phyloP scores from a whole-genome alignment of 2,113 vertebrate genomes.

The Rhineura floridana region DNA sequence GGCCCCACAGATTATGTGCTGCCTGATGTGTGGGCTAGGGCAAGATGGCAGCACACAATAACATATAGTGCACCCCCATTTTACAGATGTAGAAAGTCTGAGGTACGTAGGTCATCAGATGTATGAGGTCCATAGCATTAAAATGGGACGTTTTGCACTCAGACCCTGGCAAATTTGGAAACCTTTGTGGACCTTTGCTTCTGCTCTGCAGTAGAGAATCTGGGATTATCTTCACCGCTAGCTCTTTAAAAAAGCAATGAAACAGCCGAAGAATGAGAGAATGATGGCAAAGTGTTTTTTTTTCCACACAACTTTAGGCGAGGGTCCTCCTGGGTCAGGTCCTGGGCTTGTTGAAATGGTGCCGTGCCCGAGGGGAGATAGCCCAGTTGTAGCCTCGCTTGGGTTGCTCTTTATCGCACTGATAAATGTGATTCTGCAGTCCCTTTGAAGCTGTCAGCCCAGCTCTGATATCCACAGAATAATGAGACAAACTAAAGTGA shows the following conservation, averaged over 20 bases:
- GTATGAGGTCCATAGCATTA: neutral
- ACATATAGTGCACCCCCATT: neutral
- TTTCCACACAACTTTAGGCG: neutral
- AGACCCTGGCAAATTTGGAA: too few species aligned
- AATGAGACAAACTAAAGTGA: neutral
- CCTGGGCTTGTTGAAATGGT: constrained; percentile 1
- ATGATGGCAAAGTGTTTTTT: neutral
- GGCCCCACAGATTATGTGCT: neutral
- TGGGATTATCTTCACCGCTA: neutral
- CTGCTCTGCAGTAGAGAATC: neutral
- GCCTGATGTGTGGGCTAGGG: neutral
- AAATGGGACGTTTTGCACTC: neutral
- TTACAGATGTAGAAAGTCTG: neutral
- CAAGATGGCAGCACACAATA: neutral
- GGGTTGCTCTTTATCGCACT: neutral
- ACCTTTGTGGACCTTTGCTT: neutral
- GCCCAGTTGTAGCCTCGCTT: neutral
- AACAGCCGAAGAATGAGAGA: neutral
- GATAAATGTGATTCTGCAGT: constrained; percentile 32
- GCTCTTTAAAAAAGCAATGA: too few species aligned
- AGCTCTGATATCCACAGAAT: constrained; percentile 57
- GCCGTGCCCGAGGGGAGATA: rapidly evolving
- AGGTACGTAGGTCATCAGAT: too few species aligned
- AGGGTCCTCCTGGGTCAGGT: rapidly evolving
- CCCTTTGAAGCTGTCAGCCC: constrained; percentile 38